Evolutionary conservation across 1,140 invertebrate genomes (phyloP).

Genomic region (Melitaea cinxia): DNA sequence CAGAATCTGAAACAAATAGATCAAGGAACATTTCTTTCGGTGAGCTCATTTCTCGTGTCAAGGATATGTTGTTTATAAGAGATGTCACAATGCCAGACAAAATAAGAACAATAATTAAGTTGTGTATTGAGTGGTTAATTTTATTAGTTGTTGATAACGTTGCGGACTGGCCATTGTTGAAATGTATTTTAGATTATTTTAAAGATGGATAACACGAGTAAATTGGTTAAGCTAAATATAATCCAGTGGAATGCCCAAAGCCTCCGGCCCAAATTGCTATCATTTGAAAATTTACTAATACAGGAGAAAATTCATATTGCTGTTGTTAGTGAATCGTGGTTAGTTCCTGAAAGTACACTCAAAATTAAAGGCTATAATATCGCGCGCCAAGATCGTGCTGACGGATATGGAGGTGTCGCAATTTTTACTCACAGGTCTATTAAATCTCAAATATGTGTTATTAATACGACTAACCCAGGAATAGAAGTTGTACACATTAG

Average conservation of each 20-base stretch:
- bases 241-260: conserved; percentile 30
- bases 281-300: conserved; percentile 19
- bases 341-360: conserved; percentile 3
- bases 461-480: no score
- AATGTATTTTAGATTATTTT: conserved; percentile 4
- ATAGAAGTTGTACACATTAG: no score
- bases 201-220: not conserved
- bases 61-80: conserved; percentile 7
- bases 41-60: not conserved
- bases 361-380: conserved; percentile 20
- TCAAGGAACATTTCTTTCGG: not conserved
- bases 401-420: no score
- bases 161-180: conserved; percentile 4
- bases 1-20: not conserved
- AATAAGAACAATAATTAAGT: conserved; percentile 1
- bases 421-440: no score
- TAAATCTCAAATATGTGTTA: no score
- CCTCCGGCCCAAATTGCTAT: conserved; percentile 12
- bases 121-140: not conserved
- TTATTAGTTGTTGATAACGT: not conserved
- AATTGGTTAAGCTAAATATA: conserved; percentile 20
- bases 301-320: conserved; percentile 29
- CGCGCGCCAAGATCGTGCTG: no score
- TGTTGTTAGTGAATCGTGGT: conserved; percentile 19
- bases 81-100: not conserved